Percentiles rank a stretch among this genome's conserved stretches.
Evolutionary conservation across 2,113 vertebrate species (phyloP).

Genomic region (Turnix velox): DNA sequence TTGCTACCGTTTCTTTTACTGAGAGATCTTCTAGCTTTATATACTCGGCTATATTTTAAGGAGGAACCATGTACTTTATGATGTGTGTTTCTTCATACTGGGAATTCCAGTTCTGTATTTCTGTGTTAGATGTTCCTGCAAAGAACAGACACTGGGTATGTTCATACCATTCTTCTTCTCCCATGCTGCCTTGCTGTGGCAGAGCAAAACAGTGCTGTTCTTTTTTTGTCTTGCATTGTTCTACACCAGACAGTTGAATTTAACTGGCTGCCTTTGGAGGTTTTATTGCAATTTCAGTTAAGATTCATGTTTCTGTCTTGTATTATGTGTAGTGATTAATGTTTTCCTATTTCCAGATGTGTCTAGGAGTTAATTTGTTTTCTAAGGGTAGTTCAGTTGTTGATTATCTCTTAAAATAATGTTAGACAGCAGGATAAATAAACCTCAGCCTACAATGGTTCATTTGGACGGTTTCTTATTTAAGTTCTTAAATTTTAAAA

Average conservation of each 20-base stretch:
- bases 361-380: neutral
- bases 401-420: neutral
- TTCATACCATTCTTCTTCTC: neutral
- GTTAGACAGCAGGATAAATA: neutral
- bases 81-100: neutral
- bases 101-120: neutral
- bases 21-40: neutral
- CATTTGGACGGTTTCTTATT: neutral
- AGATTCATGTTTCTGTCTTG: neutral
- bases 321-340: neutral
- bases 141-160: neutral
- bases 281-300: neutral
- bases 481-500: neutral
- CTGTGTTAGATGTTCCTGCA: neutral
- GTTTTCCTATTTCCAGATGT: neutral
- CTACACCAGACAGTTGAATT: neutral
- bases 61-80: neutral
- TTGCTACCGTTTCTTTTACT: neutral
- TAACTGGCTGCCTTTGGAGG: no score
- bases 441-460: no score
- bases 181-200: neutral
- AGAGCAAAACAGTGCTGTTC: neutral
- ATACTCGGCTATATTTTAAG: neutral
- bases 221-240: neutral
- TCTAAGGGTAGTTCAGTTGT: neutral